Evolutionary conservation across 2,888 invertebrate genomes (phyloP).

Genomic region (Leptinotarsa peninsularis): DNA sequence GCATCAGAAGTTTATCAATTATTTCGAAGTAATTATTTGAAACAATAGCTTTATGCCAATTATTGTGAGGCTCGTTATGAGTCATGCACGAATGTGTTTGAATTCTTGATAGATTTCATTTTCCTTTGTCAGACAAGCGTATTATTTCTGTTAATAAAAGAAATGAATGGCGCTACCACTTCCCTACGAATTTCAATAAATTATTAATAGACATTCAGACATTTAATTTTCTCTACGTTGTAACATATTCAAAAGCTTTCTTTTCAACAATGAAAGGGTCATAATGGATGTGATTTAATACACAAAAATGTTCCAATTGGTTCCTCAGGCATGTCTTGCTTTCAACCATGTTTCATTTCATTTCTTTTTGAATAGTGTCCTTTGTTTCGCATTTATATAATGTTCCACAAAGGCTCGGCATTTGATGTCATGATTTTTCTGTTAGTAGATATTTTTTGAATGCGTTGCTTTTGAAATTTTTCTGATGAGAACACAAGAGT

Average conservation of each 20-base stretch:
- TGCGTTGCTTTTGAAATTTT: no score
- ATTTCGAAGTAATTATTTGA: slow-evolving; percentile 16
- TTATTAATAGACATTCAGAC: slow-evolving; percentile 42
- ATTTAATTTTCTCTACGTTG: slow-evolving; percentile 39
- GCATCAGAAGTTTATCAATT: not conserved
- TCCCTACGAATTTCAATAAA: slow-evolving; percentile 41
- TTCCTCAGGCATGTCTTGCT: not conserved
- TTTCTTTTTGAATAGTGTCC: not conserved
- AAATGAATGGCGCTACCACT: slow-evolving; percentile 23
- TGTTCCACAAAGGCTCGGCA: no score
- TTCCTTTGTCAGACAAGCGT: slow-evolving; percentile 34
- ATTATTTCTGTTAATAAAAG: slow-evolving; percentile 22
- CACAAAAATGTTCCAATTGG: not conserved
- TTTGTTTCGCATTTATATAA: no score
- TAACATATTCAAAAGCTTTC: slow-evolving; percentile 27
- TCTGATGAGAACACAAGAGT: no score
- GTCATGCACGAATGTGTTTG: slow-evolving; percentile 35
- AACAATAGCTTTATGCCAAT: slow-evolving; percentile 33
- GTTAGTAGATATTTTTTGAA: no score
- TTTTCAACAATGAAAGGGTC: slow-evolving; percentile 2
- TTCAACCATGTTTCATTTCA: not conserved
- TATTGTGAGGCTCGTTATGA: slow-evolving; percentile 26
- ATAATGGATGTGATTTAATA: not conserved
- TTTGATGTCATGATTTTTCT: no score
- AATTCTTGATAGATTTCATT: slow-evolving; percentile 39